Evolutionary conservation across 1,140 invertebrate genomes (phyloP), one percentile per base, ranked within the genome.

Genomic region (Pogonognathellus flavescens): DNA sequence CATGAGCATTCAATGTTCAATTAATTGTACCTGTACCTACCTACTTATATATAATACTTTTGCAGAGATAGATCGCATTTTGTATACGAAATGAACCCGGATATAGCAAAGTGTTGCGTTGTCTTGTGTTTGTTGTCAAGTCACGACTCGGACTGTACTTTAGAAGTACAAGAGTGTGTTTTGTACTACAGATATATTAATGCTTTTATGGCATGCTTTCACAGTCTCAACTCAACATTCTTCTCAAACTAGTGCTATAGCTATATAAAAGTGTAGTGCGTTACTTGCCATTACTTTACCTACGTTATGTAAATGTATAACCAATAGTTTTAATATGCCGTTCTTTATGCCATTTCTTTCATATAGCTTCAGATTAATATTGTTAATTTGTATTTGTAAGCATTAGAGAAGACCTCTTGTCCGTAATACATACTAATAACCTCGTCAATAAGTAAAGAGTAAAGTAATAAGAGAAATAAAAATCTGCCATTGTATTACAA

Each of bases 81-180:
- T 76, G 22, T 70, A 72, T 55, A 31, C 6, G 41, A 82, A 82
- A 82, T 82, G 80, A 82, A 82, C 80, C 80, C 80, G 80, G 80
- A 82, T 82, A 82, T 82, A 82, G 52, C 80, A 60, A 82, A 82
- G 57, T 57, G 80, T n/a, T 55, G 80, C 41, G 76, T 31, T 80
- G 76, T 80, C 76, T 80, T 20, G 49, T 57, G 20, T 82, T 82
- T 82, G 80, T 82, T 82, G 80, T 82, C 80, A 82, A 82, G 80
- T 82, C 80, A 82, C 80, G 80, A 82, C 52, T 41, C 22, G 14
- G 62, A 31, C 22, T 66, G 76, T 52, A 80, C 49, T 9, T 80
- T 52, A 18, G 18, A 52, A 41, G 2, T 70, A 14, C 20, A 70
- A 31, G 57, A n/a, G 22, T 13, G 16, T 55, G 14, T 25, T 41